phyloP scores from a whole-genome alignment of 2,797 vertebrate genomes.

The Esox masquinongy region DNA sequence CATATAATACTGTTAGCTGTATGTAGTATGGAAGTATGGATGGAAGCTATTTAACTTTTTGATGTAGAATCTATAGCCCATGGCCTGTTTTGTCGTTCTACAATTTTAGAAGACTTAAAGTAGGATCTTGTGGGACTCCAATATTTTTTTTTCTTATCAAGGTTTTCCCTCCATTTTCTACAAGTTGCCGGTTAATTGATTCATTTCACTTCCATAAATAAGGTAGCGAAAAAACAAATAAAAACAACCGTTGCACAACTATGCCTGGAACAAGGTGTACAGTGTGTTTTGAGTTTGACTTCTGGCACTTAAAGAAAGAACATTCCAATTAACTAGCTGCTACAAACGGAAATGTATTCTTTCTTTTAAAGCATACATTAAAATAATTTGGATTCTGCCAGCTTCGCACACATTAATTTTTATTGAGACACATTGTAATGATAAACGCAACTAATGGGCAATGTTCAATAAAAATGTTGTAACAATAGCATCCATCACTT shows the following conservation, averaged over 20 bases:
- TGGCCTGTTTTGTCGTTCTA: neutral
- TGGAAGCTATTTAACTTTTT: neutral
- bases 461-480: too few species aligned
- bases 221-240: constrained; percentile 31
- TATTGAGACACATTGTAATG: constrained; percentile 11
- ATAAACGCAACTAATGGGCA: neutral
- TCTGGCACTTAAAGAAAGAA: constrained; percentile 37
- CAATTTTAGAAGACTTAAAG: neutral
- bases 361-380: constrained; percentile 29
- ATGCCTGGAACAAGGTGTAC: constrained; percentile 16
- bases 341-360: constrained; percentile 24
- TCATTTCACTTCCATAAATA: constrained; percentile 9
- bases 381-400: constrained; percentile 24
- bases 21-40: too few species aligned
- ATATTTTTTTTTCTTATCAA: neutral
- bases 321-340: constrained; percentile 9
- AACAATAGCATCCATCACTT: neutral
- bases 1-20: too few species aligned
- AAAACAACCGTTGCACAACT: constrained; percentile 8
- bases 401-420: constrained; percentile 32
- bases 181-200: neutral
- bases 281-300: constrained; percentile 37
- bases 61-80: neutral
- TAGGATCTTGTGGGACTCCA: neutral
- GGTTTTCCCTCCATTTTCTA: neutral